Base-by-base conservation (phyloP, 2,888 invertebrate genomes). In the Agrotis segetum region DNA sequence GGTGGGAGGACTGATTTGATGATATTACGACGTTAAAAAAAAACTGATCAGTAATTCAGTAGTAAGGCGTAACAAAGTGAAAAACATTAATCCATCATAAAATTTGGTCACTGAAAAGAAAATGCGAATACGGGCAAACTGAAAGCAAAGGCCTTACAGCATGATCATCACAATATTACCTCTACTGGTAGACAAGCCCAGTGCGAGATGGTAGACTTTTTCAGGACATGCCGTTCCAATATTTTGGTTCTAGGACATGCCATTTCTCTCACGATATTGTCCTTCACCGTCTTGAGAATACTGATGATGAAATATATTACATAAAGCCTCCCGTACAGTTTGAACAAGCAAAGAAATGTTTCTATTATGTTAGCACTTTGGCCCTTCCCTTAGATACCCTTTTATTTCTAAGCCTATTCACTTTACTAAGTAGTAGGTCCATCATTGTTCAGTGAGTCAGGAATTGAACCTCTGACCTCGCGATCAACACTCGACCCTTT, bases 381-480 rank as follows among this genome's bases (percentile, higher is more conserved):
- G 16, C 49, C 71, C 68, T 40, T 52, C 21, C 21, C 14, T 5
- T 16, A 19, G 21, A n/a, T 29, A 68, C 44, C 1, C 14, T 55
- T 61, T 77, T 13, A 50, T 74, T 46, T 61, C 3, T 17, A 14
- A 61, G 16, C 2, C 1, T 6, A 40, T 24, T n/a, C 52, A 40
- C 47, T 50, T 14, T 40, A 24, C 50, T 50, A 40, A 71, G 40
- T 55, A 29, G 50, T 52, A 61, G 19, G 24, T 79, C 50, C 64
- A 64, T 55, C 64, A 75, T 75, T 81, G 68, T 77, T 81, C 13
- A 55, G 34, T 24, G 14, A 52, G 63, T 60, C 47, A 58, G 53
- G 62, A 63, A 46, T 61, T 76, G 81, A 77, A 64, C 77, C 44
- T 13, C 44, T 68, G 64, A 81, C 77, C 77, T 76, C 75, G 67